Evolutionary conservation across 1,140 invertebrate species (phyloP), one percentile per base, ranked within the genome.

Genomic region (Tetragonula clypearis): DNA sequence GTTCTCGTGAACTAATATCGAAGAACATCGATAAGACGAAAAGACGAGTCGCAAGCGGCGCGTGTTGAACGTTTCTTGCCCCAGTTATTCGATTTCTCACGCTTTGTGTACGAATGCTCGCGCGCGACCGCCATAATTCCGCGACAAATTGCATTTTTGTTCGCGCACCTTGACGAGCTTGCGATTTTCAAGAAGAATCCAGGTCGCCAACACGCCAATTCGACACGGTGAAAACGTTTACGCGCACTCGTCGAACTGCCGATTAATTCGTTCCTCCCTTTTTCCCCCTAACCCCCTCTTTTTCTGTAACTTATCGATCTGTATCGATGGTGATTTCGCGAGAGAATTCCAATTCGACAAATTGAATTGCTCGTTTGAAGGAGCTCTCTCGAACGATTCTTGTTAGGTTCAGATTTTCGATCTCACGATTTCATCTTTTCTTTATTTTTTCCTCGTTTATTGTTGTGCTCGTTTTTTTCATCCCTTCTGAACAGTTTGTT

Each of bases 101-200:
- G 21, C 53, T n/a, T 56, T 60, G 66, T 56, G 21, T n/a, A 23
- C 41, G 49, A 65, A 11, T 21, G 19, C 49, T 17, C 79, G 69
- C 60, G 30, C 71, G 72, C 19, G 62, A 58, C 49, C 41, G 41
- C 8, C 74, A 68, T 30, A 23, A 30, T 26, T 41, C 82, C 82
- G 66, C 79, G 75, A 79, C 75, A 79, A 84, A 84, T 84, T 53
- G 66, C 82, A 79, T 84, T 84, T 84, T 62, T 84, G 41, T 15
- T 55, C 60, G 49, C 17, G 53, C 56, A 19, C 65, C 55, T 78
- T 83, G 75, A 83, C 75, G 8, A 79, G 74, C 11, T 69, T 35
- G 26, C 75, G 66, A 60, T 84, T 84, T 60, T 79, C 66, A 8
- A 17, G 35, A 58, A 11, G 75, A 79, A 84, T 79, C 41, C 56